Conservation (phyloP, 2,113 vertebrate species). For the Campylomormyrus tamandua region DNA sequence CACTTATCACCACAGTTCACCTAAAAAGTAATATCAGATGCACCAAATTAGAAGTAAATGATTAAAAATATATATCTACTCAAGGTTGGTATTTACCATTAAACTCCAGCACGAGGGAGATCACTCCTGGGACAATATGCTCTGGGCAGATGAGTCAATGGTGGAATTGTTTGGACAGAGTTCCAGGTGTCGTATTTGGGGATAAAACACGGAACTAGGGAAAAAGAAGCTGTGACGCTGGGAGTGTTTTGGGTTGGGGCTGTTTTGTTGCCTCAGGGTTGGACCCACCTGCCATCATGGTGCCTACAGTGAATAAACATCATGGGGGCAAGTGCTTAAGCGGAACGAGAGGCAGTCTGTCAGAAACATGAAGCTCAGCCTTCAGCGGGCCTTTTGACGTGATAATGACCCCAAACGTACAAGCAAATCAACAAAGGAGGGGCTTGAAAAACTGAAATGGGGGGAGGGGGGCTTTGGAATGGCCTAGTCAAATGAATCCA, state of each 20-base stretch:
- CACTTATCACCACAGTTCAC: not conserved
- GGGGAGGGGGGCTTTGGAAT: not conserved
- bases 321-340: not conserved
- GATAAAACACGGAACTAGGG: not conserved
- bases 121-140: not conserved
- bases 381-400: not conserved
- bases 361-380: not conserved
- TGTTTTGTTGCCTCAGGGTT: not conserved
- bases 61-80: not conserved
- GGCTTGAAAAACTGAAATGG: not conserved
- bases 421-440: not conserved
- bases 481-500: not conserved
- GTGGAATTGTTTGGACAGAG: not conserved
- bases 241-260: not conserved
- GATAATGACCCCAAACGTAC: not conserved
- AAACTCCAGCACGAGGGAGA: not conserved
- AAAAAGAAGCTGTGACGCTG: not conserved
- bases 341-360: not conserved
- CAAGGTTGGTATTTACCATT: not conserved
- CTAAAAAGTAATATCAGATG: not conserved
- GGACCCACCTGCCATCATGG: not conserved
- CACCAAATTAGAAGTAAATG: too few relatives aligned
- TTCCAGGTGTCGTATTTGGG: not conserved
- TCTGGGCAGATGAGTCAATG: not conserved
- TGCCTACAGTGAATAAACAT: not conserved